Evolutionary conservation across 2,113 vertebrate species (phyloP), one percentile per base, ranked within the genome.

Genomic region (Neotoma lepida): DNA sequence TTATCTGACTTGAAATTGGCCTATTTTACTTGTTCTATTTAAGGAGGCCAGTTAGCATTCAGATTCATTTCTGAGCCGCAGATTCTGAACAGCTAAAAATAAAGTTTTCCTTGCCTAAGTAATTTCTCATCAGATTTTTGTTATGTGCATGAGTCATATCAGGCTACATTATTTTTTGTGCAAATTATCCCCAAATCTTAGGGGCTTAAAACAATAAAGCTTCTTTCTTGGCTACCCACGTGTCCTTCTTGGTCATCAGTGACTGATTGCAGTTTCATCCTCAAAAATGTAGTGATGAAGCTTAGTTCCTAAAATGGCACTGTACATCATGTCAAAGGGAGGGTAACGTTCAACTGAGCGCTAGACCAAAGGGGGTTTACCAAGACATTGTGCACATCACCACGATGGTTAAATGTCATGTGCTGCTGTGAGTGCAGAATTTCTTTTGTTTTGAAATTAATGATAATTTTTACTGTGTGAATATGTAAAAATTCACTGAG

Each of bases 111-210:
- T 49, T n/a, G 14, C 14, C n/a, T 88, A 56, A 89, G 7, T 70
- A 77, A 33, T 86, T 84, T 90, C 58, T 77, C 49, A 94, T 92
- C 74, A 82, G 85, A 87, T 33, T 80, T 86, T 89, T 74, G 56
- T 70, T 56, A 24, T 82, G 13, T 94, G 10, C 81, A 58, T 46
- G 39, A 73, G 9, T 95, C 41, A 63, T 76, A 33, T 63, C 88
- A 85, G 30, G 18, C 81, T 76, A 35, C 9, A 17, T 89, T 76
- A 22, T 80, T 73, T 64, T 81, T 24, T 85, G 39, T 95, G 71
- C 5, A 64, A 88, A 88, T 18, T 4, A 88, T 68, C 46, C 14
- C 35, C 17, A 86, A 61, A 80, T 80, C 74, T 94, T 88, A 73
- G 46, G 66, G 39, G 10, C 35, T 54, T 78, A 73, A 81, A 73